A percentile compares a stretch with the other conserved stretches of the same genome.
Conservation (phyloP, 2,113 vertebrate genomes). For the Notiomystis cincta region DNA sequence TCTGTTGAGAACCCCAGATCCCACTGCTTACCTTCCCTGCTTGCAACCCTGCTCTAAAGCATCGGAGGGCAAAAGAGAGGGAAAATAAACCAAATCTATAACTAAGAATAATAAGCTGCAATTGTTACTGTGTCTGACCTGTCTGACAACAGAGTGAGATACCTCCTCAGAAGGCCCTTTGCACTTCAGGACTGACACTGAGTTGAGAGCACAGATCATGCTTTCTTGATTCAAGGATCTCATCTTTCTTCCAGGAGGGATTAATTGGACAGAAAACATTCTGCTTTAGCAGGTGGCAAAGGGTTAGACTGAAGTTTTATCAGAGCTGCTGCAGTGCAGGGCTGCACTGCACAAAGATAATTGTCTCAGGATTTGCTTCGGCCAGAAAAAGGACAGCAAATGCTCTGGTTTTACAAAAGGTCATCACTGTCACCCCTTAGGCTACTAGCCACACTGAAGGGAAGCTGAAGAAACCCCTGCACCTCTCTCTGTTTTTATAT, state of each 20-base stretch:
- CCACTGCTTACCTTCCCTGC: not conserved
- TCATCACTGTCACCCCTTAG: not conserved
- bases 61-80: not conserved
- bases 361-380: not conserved
- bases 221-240: slow-evolving; percentile 36
- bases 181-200: slow-evolving; percentile 12
- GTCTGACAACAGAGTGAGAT: not conserved
- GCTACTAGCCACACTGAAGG: not conserved
- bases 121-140: slow-evolving; percentile 10
- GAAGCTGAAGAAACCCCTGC: not conserved
- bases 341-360: slow-evolving; percentile 4
- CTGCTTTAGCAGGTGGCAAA: slow-evolving; percentile 37
- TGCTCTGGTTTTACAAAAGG: not conserved
- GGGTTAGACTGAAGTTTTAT: slow-evolving; percentile 34
- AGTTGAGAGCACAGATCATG: not conserved
- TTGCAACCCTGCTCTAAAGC: not conserved
- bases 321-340: not conserved
- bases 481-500: not conserved
- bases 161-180: slow-evolving; percentile 5
- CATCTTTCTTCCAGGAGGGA: slow-evolving; percentile 28
- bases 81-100: slow-evolving; percentile 17
- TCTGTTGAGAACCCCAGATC: not conserved
- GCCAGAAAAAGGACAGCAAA: not conserved
- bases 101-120: slow-evolving; percentile 31
- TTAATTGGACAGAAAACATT: slow-evolving; percentile 55